Evolutionary conservation across 1,140 invertebrate genomes (phyloP).

Genomic region (Drosophila auraria): DNA sequence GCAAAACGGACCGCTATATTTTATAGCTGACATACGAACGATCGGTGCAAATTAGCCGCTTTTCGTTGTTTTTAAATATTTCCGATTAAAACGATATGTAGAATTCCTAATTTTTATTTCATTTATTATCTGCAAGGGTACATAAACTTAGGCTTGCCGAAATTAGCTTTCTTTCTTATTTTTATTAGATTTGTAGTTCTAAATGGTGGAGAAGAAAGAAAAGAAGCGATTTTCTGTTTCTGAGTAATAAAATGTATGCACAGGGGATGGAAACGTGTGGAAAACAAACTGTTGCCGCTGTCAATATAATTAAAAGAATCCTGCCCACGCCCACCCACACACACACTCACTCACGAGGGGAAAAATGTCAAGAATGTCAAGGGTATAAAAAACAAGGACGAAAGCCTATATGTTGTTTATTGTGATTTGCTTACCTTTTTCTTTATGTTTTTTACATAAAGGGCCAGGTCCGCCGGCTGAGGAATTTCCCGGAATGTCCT

Average conservation of each 20-base stretch:
- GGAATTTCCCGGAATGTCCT: background rate
- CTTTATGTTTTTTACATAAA: background rate
- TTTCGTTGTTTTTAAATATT: no score
- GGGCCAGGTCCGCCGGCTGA: background rate
- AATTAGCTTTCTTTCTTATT: no score
- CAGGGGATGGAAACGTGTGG: background rate
- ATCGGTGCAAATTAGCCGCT: no score
- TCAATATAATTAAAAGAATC: conserved; percentile 51
- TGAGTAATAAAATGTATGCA: conserved; percentile 41
- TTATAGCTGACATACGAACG: no score
- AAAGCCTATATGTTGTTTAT: conserved; percentile 46
- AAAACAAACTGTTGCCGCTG: conserved; percentile 22
- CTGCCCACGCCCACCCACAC: conserved; percentile 21
- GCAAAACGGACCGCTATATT: no score
- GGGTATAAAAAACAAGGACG: conserved; percentile 23
- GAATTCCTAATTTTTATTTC: no score
- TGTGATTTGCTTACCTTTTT: conserved; percentile 49
- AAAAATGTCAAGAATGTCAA: conserved; percentile 32
- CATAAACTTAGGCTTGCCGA: no score
- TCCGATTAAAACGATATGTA: no score
- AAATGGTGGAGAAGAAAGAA: background rate
- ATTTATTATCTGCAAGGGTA: no score
- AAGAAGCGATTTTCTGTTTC: conserved; percentile 5
- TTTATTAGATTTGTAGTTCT: conserved; percentile 5
- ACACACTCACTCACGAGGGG: background rate